Percentiles rank a stretch among this genome's conserved stretches.
Conservation (phyloP, 2,113 vertebrate species). For the Phylloscopus trochilus region DNA sequence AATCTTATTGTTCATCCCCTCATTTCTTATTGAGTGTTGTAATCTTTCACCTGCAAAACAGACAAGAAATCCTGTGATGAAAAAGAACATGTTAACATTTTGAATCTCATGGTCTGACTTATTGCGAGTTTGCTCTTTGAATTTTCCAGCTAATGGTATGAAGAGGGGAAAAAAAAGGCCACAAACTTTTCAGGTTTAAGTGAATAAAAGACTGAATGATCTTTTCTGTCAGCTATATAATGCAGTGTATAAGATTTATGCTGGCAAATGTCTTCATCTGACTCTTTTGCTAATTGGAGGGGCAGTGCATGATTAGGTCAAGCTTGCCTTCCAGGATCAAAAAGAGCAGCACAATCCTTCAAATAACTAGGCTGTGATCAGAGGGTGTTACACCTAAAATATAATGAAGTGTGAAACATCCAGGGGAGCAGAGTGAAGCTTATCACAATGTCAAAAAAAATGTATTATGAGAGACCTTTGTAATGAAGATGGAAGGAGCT, state of each 20-base stretch:
- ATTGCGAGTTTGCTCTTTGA: background rate
- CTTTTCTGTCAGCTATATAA: conserved; percentile 1
- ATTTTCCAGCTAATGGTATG: background rate
- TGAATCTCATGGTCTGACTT: background rate
- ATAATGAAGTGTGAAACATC: background rate
- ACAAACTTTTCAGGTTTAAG: background rate
- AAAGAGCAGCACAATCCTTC: background rate
- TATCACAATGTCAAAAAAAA: background rate
- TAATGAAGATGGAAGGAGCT: conserved; percentile 42
- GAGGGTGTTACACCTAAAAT: background rate
- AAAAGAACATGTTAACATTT: background rate
- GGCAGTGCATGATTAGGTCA: background rate
- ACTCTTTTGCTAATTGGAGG: background rate
- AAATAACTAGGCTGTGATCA: background rate
- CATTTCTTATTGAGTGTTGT: background rate
- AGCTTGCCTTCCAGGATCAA: conserved; percentile 2
- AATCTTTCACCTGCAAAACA: background rate
- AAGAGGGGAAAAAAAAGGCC: background rate
- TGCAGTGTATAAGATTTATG: background rate
- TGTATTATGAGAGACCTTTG: background rate
- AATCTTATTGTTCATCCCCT: background rate
- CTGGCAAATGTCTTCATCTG: background rate
- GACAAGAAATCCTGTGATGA: background rate
- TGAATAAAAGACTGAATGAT: background rate
- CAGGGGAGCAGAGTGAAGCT: background rate